These are phyloP conservation scores for Bombus sylvicola DNA, from an alignment of 1,140 invertebrate genomes.

Conservation along the genomic window DNA sequence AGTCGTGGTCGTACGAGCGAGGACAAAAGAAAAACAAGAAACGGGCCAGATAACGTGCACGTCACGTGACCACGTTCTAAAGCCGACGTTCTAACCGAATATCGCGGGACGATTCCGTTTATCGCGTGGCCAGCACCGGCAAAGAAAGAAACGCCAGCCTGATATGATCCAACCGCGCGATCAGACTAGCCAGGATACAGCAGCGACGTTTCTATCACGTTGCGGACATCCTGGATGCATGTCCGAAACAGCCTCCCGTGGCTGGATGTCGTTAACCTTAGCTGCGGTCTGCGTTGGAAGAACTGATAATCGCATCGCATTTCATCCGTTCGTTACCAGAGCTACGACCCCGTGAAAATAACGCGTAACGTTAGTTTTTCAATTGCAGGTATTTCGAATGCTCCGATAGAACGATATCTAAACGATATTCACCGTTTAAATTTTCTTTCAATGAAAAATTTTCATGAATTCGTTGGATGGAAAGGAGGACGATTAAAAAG, in stretches of 20 bases:
- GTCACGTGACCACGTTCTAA: conserved; percentile 33
- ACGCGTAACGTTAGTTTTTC: no score
- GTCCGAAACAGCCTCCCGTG: conserved; percentile 54
- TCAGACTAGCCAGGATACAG: conserved; percentile 64
- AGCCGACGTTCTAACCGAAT: conserved; percentile 27
- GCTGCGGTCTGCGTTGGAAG: conserved; percentile 61
- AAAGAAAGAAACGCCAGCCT: conserved; percentile 36
- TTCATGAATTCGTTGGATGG: background rate
- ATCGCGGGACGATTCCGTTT: conserved; percentile 38
- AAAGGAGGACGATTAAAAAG: background rate
- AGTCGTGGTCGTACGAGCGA: background rate
- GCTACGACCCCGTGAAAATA: no score
- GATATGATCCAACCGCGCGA: conserved; percentile 45
- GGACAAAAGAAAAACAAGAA: background rate
- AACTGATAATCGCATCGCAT: conserved; percentile 51
- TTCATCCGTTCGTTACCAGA: conserved; percentile 38
- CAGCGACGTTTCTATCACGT: conserved; percentile 66
- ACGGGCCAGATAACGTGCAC: conserved; percentile 10
- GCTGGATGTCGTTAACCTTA: conserved; percentile 72
- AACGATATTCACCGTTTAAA: background rate
- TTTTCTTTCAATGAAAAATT: background rate
- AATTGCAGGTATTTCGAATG: background rate
- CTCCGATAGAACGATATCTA: background rate
- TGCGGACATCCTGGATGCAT: conserved; percentile 73
- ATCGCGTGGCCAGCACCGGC: conserved; percentile 20